These are phyloP conservation scores for Dasypogon diadema DNA, from an alignment of 2,888 invertebrate genomes.

Conservation along the genomic window DNA sequence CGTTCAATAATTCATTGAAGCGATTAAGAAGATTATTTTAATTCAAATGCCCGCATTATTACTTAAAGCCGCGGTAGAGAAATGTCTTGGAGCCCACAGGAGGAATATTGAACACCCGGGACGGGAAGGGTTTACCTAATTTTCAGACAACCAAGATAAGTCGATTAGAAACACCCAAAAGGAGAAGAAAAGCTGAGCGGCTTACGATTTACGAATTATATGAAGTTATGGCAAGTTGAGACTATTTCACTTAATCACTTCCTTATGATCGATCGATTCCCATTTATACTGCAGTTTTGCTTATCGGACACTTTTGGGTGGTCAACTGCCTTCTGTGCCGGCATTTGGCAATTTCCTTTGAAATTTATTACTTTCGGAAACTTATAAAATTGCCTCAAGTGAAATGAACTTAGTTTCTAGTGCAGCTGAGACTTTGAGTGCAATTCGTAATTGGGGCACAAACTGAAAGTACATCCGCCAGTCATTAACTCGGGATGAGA, in stretches of 20 bases:
- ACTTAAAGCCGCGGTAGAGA: background rate
- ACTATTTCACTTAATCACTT: background rate
- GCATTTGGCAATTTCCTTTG: background rate
- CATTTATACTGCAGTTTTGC: background rate
- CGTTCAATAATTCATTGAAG: conserved; percentile 17
- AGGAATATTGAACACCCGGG: background rate
- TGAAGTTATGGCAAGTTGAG: background rate
- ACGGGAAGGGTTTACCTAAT: background rate
- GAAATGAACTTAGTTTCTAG: too few relatives aligned
- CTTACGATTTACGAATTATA: background rate
- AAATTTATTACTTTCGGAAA: background rate
- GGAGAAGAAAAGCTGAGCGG: background rate
- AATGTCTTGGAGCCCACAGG: background rate
- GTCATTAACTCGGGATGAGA: too few relatives aligned
- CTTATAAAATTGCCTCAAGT: background rate
- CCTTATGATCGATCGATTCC: background rate
- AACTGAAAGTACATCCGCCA: too few relatives aligned
- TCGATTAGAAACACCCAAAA: conserved; percentile 10
- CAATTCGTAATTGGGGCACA: too few relatives aligned
- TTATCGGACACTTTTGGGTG: background rate
- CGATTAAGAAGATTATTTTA: conserved; percentile 29
- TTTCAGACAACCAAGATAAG: background rate
- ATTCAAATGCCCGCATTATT: conserved; percentile 30
- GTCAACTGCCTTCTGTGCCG: background rate
- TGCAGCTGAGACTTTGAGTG: too few relatives aligned